Evolutionary conservation across 1,140 invertebrate genomes (phyloP).

Genomic region (Rhyzopertha dominica): DNA sequence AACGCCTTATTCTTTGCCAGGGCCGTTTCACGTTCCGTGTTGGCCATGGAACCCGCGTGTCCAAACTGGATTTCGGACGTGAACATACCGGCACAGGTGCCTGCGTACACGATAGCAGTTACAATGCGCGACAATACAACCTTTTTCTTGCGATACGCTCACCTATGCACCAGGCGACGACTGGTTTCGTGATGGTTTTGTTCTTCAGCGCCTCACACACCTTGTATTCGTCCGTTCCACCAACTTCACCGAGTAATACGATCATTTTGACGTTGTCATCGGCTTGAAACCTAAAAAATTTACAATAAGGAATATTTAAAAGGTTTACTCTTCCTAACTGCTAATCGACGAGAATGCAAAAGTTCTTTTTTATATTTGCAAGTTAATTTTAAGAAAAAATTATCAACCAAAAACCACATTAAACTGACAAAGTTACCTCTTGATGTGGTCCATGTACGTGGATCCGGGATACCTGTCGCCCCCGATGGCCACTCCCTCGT

Average conservation of each 20-base stretch:
- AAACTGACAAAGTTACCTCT: slow-evolving; percentile 71
- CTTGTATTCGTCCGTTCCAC: slow-evolving; percentile 98
- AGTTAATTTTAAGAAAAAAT: too few species aligned
- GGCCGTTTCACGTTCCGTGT: slow-evolving; percentile 93
- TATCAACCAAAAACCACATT: too few species aligned
- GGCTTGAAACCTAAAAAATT: slow-evolving; percentile 54
- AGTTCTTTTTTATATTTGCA: too few species aligned
- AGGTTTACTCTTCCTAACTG: too few species aligned
- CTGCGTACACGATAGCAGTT: too few species aligned
- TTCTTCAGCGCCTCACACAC: slow-evolving; percentile 85
- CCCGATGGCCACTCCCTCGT: slow-evolving; percentile 98
- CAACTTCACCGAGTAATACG: slow-evolving; percentile 94
- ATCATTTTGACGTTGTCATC: slow-evolving; percentile 88
- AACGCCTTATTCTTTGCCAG: slow-evolving; percentile 87
- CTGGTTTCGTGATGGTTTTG: slow-evolving; percentile 83
- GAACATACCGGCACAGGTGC: slow-evolving; percentile 69
- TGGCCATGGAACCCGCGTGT: slow-evolving; percentile 97
- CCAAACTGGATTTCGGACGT: slow-evolving; percentile 99
- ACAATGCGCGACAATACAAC: too few species aligned
- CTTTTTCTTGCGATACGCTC: too few species aligned
- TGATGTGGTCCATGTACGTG: slow-evolving; percentile 96
- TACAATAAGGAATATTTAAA: too few species aligned
- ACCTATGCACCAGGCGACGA: slow-evolving; percentile 98
- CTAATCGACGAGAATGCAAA: too few species aligned
- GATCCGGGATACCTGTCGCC: slow-evolving; percentile 98